Evolutionary conservation across 2,888 invertebrate species (phyloP).

Genomic region (Blastobasis lacticolella): DNA sequence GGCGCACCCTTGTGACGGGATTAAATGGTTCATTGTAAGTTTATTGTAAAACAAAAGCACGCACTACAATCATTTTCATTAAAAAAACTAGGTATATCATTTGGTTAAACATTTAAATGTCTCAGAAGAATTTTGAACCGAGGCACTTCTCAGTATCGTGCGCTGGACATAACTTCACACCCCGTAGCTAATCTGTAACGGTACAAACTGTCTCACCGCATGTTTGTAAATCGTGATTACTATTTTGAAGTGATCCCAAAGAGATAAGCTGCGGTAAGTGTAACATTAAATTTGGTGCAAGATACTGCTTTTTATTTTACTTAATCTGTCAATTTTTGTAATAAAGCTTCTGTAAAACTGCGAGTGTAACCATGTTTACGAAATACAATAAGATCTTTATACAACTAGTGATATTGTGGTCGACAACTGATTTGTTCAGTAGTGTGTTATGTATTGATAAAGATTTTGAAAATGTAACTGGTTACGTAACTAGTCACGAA

Average conservation of each 20-base stretch:
- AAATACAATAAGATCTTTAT: background rate
- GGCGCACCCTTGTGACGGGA: no score
- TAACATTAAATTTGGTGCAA: slow-evolving; percentile 14
- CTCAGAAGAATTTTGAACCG: no score
- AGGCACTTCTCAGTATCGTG: no score
- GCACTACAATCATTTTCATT: no score
- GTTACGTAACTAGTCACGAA: background rate
- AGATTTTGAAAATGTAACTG: slow-evolving; percentile 1
- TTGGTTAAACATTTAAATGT: no score
- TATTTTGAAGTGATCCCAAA: slow-evolving; percentile 16
- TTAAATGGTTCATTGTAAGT: no score
- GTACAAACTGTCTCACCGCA: slow-evolving; percentile 8
- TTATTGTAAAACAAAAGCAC: no score
- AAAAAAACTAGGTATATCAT: no score
- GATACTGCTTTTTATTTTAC: slow-evolving; percentile 1
- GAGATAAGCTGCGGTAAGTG: slow-evolving; percentile 20
- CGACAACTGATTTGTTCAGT: background rate
- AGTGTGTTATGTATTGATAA: background rate
- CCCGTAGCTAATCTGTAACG: slow-evolving; percentile 32
- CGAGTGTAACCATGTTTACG: background rate
- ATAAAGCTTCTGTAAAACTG: background rate
- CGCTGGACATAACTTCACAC: slow-evolving; percentile 13
- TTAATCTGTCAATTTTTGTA: no score
- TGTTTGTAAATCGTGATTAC: slow-evolving; percentile 53
- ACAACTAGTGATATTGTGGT: background rate